Base-by-base conservation (phyloP, 2,888 invertebrate species). In the Orthosia gracilis region DNA sequence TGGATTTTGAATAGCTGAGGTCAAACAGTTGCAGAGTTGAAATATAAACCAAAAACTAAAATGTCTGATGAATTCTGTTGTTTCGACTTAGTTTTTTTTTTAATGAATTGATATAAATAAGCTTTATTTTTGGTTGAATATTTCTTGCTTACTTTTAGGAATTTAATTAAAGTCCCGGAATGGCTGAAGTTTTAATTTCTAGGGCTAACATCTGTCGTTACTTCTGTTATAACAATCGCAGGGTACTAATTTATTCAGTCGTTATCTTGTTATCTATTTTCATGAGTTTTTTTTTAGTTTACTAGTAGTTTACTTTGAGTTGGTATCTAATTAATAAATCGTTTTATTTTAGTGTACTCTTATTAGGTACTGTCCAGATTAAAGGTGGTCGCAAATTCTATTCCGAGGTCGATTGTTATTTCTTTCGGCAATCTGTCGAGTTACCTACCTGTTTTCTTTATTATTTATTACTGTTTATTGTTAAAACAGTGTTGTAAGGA, bases 161-260 rank as follows among this genome's bases (percentile, higher is more conserved):
- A 86, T 80, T 77, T 73, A 72, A 76, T 78, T 80, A 71, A 69
- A 66, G 73, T 80, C 68, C 49, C 69, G 77, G 23, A 85, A 88
- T 85, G 81, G 87, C 76, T 78, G 88, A 89, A 89, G 88, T 89
- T 91, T 88, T 85, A 88, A 86, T 87, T 85, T 83, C 80, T 74
- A 23, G 59, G 64, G 63, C 54, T 52, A 83, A 82, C 71, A 83
- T 80, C 75, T 76, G 84, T 69, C 63, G 76, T 80, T 80, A 69
- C 31, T 54, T 57, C 21, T 69, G 57, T 64, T 69, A 69, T 82
- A 83, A 83, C 58, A 70, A 80, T 65, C 54, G 17, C n/a, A 50
- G 66, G 31, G 5, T 49, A 69, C 12, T 68, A 63, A 83, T 82
- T 82, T 83, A 75, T 74, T 55, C 31, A 58, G 64, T 45, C 31